Conservation (phyloP, 1,140 invertebrate genomes). For the Pseudomyrmex sp. region DNA sequence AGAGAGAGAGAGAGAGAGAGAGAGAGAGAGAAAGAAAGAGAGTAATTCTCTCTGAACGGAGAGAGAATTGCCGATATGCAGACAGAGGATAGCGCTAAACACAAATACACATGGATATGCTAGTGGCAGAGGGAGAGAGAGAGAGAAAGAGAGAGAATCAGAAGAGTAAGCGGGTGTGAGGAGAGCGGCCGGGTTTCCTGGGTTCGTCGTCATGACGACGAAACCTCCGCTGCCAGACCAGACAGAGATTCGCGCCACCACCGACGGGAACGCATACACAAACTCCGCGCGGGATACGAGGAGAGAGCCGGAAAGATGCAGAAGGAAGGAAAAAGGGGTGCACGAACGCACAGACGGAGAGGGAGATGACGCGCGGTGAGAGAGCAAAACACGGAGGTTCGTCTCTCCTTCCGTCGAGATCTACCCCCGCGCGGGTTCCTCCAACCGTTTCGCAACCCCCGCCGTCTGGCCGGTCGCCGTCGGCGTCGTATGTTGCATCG, state of each 20-base stretch:
- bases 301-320: constrained; percentile 27
- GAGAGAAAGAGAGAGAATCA: constrained; percentile 42
- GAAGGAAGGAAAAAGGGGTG: constrained; percentile 44
- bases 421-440: constrained; percentile 74
- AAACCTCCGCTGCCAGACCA: constrained; percentile 80
- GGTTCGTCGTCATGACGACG: constrained; percentile 84
- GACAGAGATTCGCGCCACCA: constrained; percentile 83
- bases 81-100: constrained; percentile 22
- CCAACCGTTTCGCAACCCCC: constrained; percentile 73
- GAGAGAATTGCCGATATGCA: constrained; percentile 26
- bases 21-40: constrained; percentile 53
- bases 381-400: constrained; percentile 11
- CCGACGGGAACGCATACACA: constrained; percentile 67
- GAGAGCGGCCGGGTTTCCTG: constrained; percentile 83
- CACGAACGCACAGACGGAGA: constrained; percentile 18
- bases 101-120: background rate
- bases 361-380: constrained; percentile 26
- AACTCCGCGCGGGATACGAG: constrained; percentile 47
- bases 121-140: constrained; percentile 8
- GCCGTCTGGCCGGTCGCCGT: constrained; percentile 76
- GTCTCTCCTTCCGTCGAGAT: constrained; percentile 68
- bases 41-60: constrained; percentile 41
- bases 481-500: constrained; percentile 81
- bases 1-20: constrained; percentile 57
- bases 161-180: constrained; percentile 25